Conservation (phyloP, 2,797 vertebrate species). For the Mormyrops attenuatus region DNA sequence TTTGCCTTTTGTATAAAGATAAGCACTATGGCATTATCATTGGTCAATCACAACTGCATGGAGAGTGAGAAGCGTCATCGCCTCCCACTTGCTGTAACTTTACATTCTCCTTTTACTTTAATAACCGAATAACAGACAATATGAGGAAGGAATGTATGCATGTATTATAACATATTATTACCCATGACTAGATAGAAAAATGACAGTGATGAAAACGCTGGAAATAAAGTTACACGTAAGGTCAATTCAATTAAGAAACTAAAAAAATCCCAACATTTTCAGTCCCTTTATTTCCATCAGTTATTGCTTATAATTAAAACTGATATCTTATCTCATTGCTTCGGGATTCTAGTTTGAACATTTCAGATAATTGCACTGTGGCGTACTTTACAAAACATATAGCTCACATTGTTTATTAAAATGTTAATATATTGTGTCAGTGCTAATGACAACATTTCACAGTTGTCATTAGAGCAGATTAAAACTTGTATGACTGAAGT, state of each 20-base stretch:
- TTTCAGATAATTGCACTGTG: neutral
- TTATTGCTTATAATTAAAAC: neutral
- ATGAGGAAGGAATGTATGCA: neutral
- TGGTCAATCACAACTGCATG: neutral
- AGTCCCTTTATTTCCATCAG: neutral
- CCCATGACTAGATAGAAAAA: neutral
- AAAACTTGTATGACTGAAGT: conserved; percentile 16
- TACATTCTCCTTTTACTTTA: neutral
- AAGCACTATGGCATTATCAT: neutral
- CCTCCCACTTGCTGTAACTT: neutral
- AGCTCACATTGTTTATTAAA: neutral
- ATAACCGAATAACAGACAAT: neutral
- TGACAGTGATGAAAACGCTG: neutral
- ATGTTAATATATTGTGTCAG: neutral
- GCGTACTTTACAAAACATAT: neutral
- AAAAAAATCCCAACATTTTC: neutral
- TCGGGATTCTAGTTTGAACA: neutral
- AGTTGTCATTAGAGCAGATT: conserved; percentile 30
- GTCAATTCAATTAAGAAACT: neutral
- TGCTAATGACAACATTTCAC: neutral
- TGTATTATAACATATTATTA: neutral
- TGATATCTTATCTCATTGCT: conserved; percentile 1
- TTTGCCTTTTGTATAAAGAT: neutral
- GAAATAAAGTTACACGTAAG: neutral
- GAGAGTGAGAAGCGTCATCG: neutral